Evolutionary conservation across 2,888 invertebrate species (phyloP).

Genomic region (Drosophila mulleri): DNA sequence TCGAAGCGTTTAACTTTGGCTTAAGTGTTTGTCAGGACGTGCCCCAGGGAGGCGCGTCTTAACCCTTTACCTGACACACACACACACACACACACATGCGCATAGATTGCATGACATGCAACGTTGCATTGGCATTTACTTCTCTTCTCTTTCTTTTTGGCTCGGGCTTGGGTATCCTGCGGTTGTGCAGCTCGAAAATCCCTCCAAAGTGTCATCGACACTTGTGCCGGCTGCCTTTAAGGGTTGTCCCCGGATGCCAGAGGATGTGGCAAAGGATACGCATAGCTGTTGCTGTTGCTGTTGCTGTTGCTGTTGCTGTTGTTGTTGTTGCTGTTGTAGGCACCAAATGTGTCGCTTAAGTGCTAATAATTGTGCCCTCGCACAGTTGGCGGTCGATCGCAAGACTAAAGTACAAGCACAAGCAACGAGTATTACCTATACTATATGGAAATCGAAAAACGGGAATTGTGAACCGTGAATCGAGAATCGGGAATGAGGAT

Average conservation of each 20-base stretch:
- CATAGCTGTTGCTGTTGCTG: constrained; percentile 7
- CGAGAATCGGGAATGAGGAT: neutral
- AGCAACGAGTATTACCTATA: neutral
- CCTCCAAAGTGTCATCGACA: constrained; percentile 82
- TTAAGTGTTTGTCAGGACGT: constrained; percentile 77
- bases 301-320: no score
- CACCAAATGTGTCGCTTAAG: constrained; percentile 74
- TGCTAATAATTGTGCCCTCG: constrained; percentile 77
- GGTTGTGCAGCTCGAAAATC: constrained; percentile 60
- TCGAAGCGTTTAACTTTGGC: constrained; percentile 81
- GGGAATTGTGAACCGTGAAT: neutral
- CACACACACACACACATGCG: neutral
- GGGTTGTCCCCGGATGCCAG: constrained; percentile 57
- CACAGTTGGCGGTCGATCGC: constrained; percentile 73
- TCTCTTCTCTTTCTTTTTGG: no score
- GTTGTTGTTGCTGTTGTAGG: constrained; percentile 30
- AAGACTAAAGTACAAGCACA: neutral
- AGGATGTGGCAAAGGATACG: constrained; percentile 50
- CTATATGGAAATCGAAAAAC: constrained; percentile 20
- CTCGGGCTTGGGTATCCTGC: constrained; percentile 45
- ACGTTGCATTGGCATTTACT: constrained; percentile 46
- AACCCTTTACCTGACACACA: constrained; percentile 49
- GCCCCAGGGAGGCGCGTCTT: constrained; percentile 54
- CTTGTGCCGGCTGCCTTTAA: constrained; percentile 70
- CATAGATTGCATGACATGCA: constrained; percentile 30